Evolutionary conservation across 2,888 invertebrate genomes (phyloP), one percentile per base, ranked within the genome.

Genomic region (Cataglyphis cursor): DNA sequence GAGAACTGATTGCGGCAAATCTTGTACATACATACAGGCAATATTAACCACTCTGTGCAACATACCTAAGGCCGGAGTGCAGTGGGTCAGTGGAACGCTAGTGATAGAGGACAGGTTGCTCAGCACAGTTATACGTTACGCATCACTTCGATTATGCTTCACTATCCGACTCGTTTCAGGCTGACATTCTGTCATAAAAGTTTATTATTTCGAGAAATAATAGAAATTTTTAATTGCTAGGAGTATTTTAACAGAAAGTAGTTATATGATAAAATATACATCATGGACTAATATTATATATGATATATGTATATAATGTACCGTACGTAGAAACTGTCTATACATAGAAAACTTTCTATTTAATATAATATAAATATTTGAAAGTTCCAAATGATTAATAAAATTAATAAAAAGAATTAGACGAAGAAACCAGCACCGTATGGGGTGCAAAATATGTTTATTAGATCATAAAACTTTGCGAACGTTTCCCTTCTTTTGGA

Each of bases 31-130:
- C 10, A 57, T 9, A 0, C 15, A 38, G n/a, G 31, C 21, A 59
- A 35, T 72, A 73, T 97, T 85, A 97, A 96, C 93, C 97, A 97
- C 94, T 97, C 98, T 98, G 95, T 97, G 97, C 97, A 24, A 38
- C 3, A 15, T 41, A 57, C 62, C 61, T 57, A 59, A 66, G 88
- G 82, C 84, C 83, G 62, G 48, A 85, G 88, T 88, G 87, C 85
- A 90, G 91, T 90, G 54, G 91, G 90, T 85, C 84, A 90, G 87
- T 90, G 57, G 90, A 86, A 90, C 90, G 82, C 59, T 10, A 59
- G 86, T 88, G 86, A 88, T 85, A 83, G 83, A 83, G 82, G 84
- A 87, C 86, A 75, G 83, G 86, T 87, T 87, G 85, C 80, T 54
- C 85, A 81, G 85, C 78, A 76, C 86, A 75, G 82, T 82, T 76